Evolutionary conservation across 2,797 vertebrate genomes (phyloP), one percentile per base, ranked within the genome.

Genomic region (Helostoma temminkii): DNA sequence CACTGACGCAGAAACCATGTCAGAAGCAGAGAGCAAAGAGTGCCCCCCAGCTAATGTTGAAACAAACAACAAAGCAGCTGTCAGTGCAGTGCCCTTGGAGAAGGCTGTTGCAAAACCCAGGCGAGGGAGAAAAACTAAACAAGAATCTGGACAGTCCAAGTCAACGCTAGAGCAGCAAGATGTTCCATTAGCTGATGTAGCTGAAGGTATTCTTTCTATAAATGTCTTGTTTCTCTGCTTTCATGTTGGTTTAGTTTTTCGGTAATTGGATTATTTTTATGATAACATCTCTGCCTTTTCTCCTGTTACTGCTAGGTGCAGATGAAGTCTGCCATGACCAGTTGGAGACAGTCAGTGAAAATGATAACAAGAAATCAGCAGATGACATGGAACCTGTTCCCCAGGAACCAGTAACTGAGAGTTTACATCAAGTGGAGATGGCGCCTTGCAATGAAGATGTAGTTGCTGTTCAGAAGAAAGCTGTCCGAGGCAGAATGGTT

Each of bases 121-220:
- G 16, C 62, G 64, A 39, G 86, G 76, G 5, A 79, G 76, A 59
- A 89, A 58, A 66, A 0, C 32, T 3, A 86, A 85, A 61, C 53
- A 57, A 25, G 53, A 19, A 10, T 10, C 77, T 32, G 52, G 75
- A 25, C 6, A 48, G 2, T 18, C 42, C 19, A 5, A 37, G 3
- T 19, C 37, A 0, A 21, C 30, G 19, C 15, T 58, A 10, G 58
- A 61, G 56, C 43, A 16, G 56, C 43, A 16, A 56, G 55, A 57
- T 9, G 53, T 24, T 60, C 26, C 49, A 9, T 26, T 55, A 16
- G 46, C 64, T 28, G 74, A 77, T 14, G 2, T 3, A 2, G 6
- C 12, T 18, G 36, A 74, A 50, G 78, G 88, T 90, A 34, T 34
- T 7, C 46, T 37, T 4, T n/a, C n/a, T n/a, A n/a, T n/a, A n/a